Base-by-base conservation (phyloP, 1,140 invertebrate genomes). In the Bicyclus anynana region DNA sequence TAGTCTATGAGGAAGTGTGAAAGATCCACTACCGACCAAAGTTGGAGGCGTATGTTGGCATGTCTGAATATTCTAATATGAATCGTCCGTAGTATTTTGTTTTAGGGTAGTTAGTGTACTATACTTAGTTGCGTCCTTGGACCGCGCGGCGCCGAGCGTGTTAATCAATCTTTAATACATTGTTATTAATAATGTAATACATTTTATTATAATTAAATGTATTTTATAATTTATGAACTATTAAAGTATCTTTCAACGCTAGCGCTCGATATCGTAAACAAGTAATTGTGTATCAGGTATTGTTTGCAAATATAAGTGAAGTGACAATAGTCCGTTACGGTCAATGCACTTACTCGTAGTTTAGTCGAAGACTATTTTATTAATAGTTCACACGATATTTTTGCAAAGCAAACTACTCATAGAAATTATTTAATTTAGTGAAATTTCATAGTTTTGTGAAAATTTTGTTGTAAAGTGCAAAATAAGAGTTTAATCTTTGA, bases 111-210 rank as follows among this genome's bases (percentile, higher is more conserved):
- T 27, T 35, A 12, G 18, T 38, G 50, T 37, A 38, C 23, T 49
- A 40, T 49, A 48, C 29, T 54, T 29, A 55, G 52, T 59, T 48
- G 57, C 37, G 42, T 46, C 52, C 50, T 23, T 50, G 50, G 20
- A 16, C 37, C 35, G 46, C 9, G 1, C 14, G 33, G 47, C 2
- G 53, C 18, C 55, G 61, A 59, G 48, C 60, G 60, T 58, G 54
- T 49, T 14, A 17, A 9, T 40, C 5, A 40, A 40, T 40, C 37
- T 40, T 17, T 13, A 33, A 33, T 33, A 23, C 2, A 33, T 27
- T 27, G 10, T 27, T 27, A 27, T 33, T 33, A 33, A 33, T 33
- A 33, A 23, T 23, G 7, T 23, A 23, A 23, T 23, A 23, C 7
- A 23, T 4, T 4, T 23, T 4, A 23, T 23, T 4, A 23, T 23